Percentiles rank a stretch among this genome's conserved stretches.
Evolutionary conservation across 1,140 invertebrate genomes (phyloP).

Genomic region (Pararge aegeria): DNA sequence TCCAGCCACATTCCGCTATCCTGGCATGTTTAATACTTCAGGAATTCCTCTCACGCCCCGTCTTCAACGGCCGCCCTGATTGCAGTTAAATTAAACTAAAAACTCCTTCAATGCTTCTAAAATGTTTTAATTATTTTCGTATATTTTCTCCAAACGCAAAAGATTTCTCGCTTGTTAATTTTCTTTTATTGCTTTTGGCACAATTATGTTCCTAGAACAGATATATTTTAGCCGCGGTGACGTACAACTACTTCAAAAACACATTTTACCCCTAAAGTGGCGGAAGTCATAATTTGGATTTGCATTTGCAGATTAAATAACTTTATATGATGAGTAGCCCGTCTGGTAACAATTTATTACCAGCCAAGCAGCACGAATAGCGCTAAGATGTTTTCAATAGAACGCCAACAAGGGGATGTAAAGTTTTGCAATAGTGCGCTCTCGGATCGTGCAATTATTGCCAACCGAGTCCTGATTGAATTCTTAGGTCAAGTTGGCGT

Average conservation of each 20-base stretch:
- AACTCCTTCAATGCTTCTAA: constrained; percentile 72
- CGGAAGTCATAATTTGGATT: constrained; percentile 43
- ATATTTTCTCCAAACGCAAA: constrained; percentile 4
- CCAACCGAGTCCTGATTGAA: constrained; percentile 72
- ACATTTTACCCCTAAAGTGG: constrained; percentile 36
- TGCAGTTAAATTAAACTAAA: constrained; percentile 78
- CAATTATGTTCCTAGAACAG: constrained; percentile 28
- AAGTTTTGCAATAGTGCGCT: constrained; percentile 73
- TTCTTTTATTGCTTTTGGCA: constrained; percentile 27
- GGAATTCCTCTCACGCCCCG: constrained; percentile 67
- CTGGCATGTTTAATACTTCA: constrained; percentile 74
- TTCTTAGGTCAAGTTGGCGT: constrained; percentile 73
- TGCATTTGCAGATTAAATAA: constrained; percentile 73
- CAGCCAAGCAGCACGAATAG: constrained; percentile 61
- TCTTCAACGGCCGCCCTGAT: constrained; percentile 73
- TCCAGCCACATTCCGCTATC: constrained; percentile 55
- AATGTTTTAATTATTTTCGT: constrained; percentile 70
- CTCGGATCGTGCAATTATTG: constrained; percentile 73
- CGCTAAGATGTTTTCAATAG: constrained; percentile 76
- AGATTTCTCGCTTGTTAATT: constrained; percentile 20
- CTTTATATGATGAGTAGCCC: constrained; percentile 64
- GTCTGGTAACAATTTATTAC: constrained; percentile 68
- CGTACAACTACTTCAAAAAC: constrained; percentile 36
- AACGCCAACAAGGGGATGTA: constrained; percentile 71
- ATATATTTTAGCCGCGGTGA: constrained; percentile 40